Evolutionary conservation across 2,888 invertebrate genomes (phyloP), one percentile per base, ranked within the genome.

Genomic region (Campoplex capitator): DNA sequence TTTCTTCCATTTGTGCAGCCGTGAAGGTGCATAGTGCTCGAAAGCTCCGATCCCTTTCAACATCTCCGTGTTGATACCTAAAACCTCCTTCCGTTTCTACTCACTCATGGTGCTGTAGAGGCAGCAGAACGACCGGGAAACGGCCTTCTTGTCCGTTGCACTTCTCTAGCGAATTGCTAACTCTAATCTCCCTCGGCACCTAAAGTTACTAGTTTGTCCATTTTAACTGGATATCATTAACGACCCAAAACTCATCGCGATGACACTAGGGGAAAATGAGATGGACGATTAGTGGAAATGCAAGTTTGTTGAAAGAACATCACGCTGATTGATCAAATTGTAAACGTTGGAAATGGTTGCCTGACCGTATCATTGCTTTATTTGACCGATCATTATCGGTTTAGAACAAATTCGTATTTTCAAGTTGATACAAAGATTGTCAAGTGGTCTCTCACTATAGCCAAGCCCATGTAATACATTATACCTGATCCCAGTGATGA

Each of bases 11-110:
- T 75, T 75, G 67, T 67, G 74, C 45, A 9, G 32, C 56, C 45
- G 81, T 32, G 56, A 35, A 48, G 68, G 73, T 65, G 51, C 28
- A 67, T 38, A 58, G 35, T 11, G 28, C 71, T 35, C 48, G 51
- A 54, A 58, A 68, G 70, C 67, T 74, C 58, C 35, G 51, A 42
- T 74, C 83, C 80, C 79, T 81, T 82, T 84, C 86, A 78, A 48
- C 84, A 58, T 76, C 74, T 67, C 67, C 16, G 56, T 78, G 42
- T 77, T 74, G 78, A 84, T 82, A 84, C 84, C 84, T 81, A 81
- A 87, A 84, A 81, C 68, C 84, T 81, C 84, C 77, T 81, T 78
- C 74, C 73, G 74, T 75, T 84, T 82, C 77, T 65, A 51, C 77
- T 67, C 28, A 28, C 16, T 18, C n/a, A 58, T n/a, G 23, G 11